Evolutionary conservation across 2,888 invertebrate genomes (phyloP).

Genomic region (Ormyrus thymus): DNA sequence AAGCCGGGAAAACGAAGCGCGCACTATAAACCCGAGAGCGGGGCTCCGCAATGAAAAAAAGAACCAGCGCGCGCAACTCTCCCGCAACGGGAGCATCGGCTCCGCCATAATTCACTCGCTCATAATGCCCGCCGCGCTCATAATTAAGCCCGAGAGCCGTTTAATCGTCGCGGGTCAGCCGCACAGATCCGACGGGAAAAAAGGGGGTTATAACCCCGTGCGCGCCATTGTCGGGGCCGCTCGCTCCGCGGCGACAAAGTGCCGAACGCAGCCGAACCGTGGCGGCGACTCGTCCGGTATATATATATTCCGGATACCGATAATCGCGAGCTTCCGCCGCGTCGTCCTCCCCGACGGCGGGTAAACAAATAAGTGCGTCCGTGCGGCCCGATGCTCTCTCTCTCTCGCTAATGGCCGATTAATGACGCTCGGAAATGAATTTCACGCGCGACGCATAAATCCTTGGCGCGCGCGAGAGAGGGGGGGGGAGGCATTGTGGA

Average conservation of each 20-base stretch:
- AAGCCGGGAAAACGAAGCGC: not conserved
- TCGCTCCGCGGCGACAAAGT: too few species aligned
- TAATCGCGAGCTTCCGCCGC: constrained; percentile 73
- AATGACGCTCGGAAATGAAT: constrained; percentile 56
- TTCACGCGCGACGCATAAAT: constrained; percentile 36
- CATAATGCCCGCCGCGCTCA: too few species aligned
- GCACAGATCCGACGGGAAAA: too few species aligned
- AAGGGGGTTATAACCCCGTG: too few species aligned
- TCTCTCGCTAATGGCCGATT: constrained; percentile 52
- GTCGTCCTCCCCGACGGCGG: constrained; percentile 66
- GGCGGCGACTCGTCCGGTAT: constrained; percentile 72
- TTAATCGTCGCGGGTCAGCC: too few species aligned
- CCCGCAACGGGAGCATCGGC: too few species aligned
- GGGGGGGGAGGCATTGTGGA: not conserved
- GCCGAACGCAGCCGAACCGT: constrained; percentile 67
- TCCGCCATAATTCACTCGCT: too few species aligned
- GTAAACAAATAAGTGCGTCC: not conserved
- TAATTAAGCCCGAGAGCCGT: too few species aligned
- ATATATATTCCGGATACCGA: constrained; percentile 67
- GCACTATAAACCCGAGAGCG: not conserved
- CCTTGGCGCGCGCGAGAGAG: not conserved
- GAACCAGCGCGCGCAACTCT: constrained; percentile 43
- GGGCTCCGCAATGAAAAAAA: constrained; percentile 49
- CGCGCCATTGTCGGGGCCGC: too few species aligned
- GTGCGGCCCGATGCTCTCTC: constrained; percentile 2